Evolutionary conservation across 2,888 invertebrate genomes (phyloP).

Genomic region (Strigamia maritima): DNA sequence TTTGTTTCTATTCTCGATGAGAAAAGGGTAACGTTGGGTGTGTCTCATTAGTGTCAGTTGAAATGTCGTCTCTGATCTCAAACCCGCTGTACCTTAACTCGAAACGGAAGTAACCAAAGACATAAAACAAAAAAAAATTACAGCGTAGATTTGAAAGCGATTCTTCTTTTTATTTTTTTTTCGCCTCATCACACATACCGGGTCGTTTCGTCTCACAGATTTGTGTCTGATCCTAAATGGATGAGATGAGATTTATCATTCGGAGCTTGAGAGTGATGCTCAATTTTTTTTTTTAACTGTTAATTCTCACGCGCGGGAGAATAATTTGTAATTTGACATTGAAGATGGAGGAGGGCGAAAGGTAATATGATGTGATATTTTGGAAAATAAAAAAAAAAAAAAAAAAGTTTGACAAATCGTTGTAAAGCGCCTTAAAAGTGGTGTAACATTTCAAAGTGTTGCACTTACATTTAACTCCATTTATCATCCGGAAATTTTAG

Average conservation of each 20-base stretch:
- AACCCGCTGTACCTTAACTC: background rate
- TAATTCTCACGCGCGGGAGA: conserved; percentile 26
- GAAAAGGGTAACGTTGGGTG: conserved; percentile 10
- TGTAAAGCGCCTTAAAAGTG: conserved; percentile 30
- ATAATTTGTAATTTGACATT: conserved; percentile 32
- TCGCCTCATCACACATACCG: conserved; percentile 15
- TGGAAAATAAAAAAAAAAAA: background rate
- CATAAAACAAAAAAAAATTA: background rate
- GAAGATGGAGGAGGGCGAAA: conserved; percentile 20
- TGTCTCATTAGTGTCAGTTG: conserved; percentile 28
- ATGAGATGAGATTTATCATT: conserved; percentile 31
- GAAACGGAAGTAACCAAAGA: conserved; percentile 23
- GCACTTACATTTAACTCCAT: conserved; percentile 2
- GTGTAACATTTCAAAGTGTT: conserved; percentile 28
- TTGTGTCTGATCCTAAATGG: conserved; percentile 26
- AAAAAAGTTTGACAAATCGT: conserved; percentile 34
- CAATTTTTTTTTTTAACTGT: background rate
- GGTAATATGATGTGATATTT: conserved; percentile 25
- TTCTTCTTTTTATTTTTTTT: background rate
- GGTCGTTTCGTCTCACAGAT: conserved; percentile 30
- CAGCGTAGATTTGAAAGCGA: background rate
- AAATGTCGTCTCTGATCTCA: background rate
- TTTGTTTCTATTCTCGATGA: conserved; percentile 29
- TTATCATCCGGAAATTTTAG: conserved; percentile 16
- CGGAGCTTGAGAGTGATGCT: background rate